Conservation (phyloP, 2,797 vertebrate species). For the Sebastiscus tertius region DNA sequence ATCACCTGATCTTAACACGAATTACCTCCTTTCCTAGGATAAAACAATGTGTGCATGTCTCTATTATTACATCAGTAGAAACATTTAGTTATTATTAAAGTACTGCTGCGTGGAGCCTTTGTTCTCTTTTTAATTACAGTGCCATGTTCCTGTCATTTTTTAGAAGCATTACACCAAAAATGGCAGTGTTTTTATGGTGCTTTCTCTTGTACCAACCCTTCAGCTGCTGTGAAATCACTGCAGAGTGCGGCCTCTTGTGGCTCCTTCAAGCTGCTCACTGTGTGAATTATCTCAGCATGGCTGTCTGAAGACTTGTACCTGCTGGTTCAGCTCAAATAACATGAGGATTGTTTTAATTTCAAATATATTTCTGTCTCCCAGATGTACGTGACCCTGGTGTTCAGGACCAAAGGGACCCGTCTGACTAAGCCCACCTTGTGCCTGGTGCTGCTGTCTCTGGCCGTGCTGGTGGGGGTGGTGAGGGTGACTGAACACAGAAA, state of each 20-base stretch:
- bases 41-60: neutral
- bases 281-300: conserved; percentile 7
- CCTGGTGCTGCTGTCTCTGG: conserved; percentile 87
- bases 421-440: conserved; percentile 91
- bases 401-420: conserved; percentile 90
- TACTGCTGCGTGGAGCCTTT: neutral
- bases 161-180: neutral
- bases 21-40: neutral
- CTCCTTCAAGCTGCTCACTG: neutral
- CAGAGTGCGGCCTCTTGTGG: conserved; percentile 58
- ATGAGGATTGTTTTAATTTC: neutral
- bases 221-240: conserved; percentile 29
- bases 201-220: conserved; percentile 6
- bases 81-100: neutral
- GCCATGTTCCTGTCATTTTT: conserved; percentile 8
- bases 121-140: conserved; percentile 1
- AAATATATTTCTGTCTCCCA: conserved; percentile 49
- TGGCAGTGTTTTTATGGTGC: neutral
- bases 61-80: neutral
- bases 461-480: conserved; percentile 90
- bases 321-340: neutral
- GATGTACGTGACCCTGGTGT: conserved; percentile 93
- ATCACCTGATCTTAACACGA: neutral
- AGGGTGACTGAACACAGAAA: conserved; percentile 92
- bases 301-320: neutral